phyloP scores from a whole-genome alignment of 2,113 vertebrate genomes.

The Gallinago media region DNA sequence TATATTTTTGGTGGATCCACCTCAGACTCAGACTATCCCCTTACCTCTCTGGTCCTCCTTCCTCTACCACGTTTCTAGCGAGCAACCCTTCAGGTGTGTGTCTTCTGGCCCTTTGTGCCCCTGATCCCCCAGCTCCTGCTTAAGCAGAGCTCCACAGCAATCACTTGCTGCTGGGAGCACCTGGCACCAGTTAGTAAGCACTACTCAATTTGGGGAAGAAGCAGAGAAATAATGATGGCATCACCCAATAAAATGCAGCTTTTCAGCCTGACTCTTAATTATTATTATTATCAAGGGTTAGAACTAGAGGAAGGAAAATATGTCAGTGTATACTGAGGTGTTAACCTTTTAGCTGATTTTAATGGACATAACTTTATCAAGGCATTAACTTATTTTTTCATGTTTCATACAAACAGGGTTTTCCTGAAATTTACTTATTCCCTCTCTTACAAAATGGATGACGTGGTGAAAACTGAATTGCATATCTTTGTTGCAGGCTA shows the following conservation, averaged over 20 bases:
- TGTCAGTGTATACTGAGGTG: not conserved
- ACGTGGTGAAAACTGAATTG: not conserved
- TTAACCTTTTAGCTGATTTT: not conserved
- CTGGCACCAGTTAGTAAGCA: not conserved
- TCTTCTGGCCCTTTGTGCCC: not conserved
- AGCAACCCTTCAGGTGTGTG: not conserved
- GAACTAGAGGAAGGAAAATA: not conserved
- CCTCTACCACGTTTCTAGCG: rapidly evolving
- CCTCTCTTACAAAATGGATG: not conserved
- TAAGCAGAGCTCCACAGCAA: not conserved
- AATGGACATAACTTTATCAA: not conserved
- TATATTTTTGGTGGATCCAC: not conserved
- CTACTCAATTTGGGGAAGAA: not conserved
- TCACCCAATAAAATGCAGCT: not conserved
- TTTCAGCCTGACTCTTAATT: not conserved
- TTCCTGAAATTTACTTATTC: not conserved
- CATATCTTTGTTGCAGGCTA: not conserved
- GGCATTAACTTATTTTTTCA: not conserved
- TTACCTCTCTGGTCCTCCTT: not conserved
- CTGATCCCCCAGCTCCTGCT: not conserved
- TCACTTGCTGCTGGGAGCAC: not conserved
- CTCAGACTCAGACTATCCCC: not conserved
- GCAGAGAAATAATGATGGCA: not conserved
- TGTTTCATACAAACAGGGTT: not conserved
- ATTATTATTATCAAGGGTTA: not conserved